Evolutionary conservation across 1,140 invertebrate genomes (phyloP).

Genomic region (Planococcus citri): DNA sequence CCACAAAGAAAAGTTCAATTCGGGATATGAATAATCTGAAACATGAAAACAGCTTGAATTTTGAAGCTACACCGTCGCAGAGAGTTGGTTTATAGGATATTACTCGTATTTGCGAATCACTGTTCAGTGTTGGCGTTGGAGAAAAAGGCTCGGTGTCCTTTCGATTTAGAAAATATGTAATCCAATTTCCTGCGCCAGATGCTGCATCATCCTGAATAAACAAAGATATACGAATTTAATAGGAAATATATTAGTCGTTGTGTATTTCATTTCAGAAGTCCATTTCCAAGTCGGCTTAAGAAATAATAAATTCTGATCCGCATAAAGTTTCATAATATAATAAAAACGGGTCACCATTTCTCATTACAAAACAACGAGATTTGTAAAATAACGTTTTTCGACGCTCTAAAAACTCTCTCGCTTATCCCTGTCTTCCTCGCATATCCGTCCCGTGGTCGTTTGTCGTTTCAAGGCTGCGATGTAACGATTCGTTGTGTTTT

Average conservation of each 20-base stretch:
- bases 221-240: conserved; percentile 8
- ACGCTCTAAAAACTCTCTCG: not conserved
- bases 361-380: conserved; percentile 7
- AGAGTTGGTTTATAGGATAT: no score
- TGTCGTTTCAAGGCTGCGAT: no score
- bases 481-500: no score
- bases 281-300: conserved; percentile 6
- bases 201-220: conserved; percentile 6
- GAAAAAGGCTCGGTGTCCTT: not conserved
- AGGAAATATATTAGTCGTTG: not conserved
- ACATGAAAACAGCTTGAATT: no score
- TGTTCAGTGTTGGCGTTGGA: not conserved
- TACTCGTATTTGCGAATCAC: conserved; percentile 1
- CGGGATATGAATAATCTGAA: no score
- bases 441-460: no score
- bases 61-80: no score
- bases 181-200: conserved; percentile 5
- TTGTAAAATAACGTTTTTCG: not conserved
- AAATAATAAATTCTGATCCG: conserved; percentile 7
- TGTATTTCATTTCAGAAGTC: conserved; percentile 3
- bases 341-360: conserved; percentile 6
- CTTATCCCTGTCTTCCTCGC: no score
- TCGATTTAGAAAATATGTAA: conserved; percentile 8
- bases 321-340: conserved; percentile 2
- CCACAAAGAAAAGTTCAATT: no score